A percentile compares a stretch with the other conserved stretches of the same genome.
phyloP scores from a whole-genome alignment of 2,113 vertebrate genomes.

The Ophthalmolycus amberensis region DNA sequence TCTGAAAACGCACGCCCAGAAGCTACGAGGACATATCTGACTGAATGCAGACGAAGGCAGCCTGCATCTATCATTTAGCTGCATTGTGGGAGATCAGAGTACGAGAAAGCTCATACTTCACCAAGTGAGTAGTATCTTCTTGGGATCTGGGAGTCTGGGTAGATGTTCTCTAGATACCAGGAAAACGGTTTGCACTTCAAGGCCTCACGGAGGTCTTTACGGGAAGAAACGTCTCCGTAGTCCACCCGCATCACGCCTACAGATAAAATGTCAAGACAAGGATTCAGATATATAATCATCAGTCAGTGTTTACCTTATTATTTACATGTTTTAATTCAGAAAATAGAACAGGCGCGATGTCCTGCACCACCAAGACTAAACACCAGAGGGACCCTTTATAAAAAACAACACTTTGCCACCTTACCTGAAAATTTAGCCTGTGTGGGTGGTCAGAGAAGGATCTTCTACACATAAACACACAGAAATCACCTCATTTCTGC shows the following conservation, averaged over 20 bases:
- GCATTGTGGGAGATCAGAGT: slow-evolving; percentile 46
- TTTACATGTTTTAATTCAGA: not conserved
- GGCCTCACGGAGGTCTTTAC: slow-evolving; percentile 90
- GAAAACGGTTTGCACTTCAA: slow-evolving; percentile 95
- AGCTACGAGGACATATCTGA: slow-evolving; percentile 39
- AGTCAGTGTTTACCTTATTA: not conserved
- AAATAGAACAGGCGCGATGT: not conserved
- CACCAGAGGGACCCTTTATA: slow-evolving; percentile 70
- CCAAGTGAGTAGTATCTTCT: slow-evolving; percentile 97
- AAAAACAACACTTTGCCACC: not conserved
- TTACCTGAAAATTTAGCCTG: slow-evolving; percentile 16
- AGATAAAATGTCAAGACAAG: slow-evolving; percentile 46
- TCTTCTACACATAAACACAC: not conserved
- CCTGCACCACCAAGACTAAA: slow-evolving; percentile 51
- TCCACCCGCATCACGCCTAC: slow-evolving; percentile 96
- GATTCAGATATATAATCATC: not conserved
- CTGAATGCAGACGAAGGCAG: slow-evolving; percentile 24
- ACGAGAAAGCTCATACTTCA: slow-evolving; percentile 88
- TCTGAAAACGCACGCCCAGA: slow-evolving; percentile 20
- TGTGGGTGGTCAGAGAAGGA: slow-evolving; percentile 10
- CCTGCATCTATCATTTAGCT: slow-evolving; percentile 5
- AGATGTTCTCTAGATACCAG: slow-evolving; percentile 98
- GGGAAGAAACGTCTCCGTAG: slow-evolving; percentile 92
- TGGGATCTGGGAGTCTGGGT: slow-evolving; percentile 98
- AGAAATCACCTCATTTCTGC: slow-evolving; percentile 3